These are phyloP conservation scores for Petaurus breviceps DNA, from an alignment of 2,113 vertebrate species.

Conservation along the genomic window DNA sequence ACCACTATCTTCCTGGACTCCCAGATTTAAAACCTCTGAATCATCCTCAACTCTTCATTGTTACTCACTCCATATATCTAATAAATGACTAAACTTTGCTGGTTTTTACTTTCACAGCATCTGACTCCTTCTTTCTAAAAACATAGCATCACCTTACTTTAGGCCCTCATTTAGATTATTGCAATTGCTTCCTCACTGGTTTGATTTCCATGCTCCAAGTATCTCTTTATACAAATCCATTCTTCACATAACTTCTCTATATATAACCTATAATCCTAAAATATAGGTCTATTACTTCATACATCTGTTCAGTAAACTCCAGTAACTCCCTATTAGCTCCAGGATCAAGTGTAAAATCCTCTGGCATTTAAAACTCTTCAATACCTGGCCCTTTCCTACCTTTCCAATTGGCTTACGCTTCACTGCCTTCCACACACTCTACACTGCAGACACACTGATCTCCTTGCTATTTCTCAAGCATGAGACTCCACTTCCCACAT, in stretches of 20 bases:
- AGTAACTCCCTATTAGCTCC: neutral
- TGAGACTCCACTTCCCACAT: neutral
- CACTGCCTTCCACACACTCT: neutral
- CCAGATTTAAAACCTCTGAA: neutral
- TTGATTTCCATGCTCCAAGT: neutral
- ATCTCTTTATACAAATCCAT: neutral
- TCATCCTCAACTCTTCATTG: neutral
- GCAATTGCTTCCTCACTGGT: neutral
- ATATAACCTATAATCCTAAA: neutral
- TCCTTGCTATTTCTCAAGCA: neutral
- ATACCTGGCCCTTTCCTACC: neutral
- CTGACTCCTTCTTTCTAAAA: neutral
- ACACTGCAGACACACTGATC: neutral
- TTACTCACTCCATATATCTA: too few species aligned
- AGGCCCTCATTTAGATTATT: neutral
- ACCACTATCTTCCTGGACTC: neutral
- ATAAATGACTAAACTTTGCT: neutral
- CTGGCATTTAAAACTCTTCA: too few species aligned
- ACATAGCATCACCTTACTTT: neutral
- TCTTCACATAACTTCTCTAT: neutral
- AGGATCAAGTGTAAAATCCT: too few species aligned
- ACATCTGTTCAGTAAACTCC: neutral
- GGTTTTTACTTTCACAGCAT: neutral
- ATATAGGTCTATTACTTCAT: neutral
- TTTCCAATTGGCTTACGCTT: neutral